These are phyloP conservation scores for Tenthredo notha DNA, from an alignment of 2,888 invertebrate genomes.

Conservation along the genomic window DNA sequence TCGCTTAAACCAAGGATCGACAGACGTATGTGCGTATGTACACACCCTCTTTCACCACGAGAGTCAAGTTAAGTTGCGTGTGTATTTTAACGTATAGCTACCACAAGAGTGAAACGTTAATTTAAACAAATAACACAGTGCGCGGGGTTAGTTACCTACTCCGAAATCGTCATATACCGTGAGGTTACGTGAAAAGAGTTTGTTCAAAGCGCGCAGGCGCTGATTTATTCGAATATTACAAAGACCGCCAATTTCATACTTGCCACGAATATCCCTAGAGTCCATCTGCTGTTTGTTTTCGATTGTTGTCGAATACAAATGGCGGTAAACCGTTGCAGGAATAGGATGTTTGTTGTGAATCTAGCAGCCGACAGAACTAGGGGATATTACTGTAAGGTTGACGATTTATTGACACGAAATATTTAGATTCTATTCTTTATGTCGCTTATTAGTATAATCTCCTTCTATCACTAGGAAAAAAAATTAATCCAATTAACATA, in stretches of 20 bases:
- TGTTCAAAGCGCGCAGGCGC: too few species aligned
- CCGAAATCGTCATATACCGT: background rate
- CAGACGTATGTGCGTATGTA: background rate
- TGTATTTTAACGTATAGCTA: background rate
- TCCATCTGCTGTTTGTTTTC: too few species aligned
- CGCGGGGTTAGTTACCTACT: background rate
- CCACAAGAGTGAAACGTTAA: background rate
- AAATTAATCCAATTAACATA: background rate
- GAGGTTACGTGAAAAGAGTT: too few species aligned
- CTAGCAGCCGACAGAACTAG: too few species aligned
- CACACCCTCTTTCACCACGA: background rate
- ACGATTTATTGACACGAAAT: too few species aligned
- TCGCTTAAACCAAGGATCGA: background rate
- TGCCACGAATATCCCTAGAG: too few species aligned
- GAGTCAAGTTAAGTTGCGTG: background rate
- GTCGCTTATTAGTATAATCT: background rate
- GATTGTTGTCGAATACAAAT: too few species aligned
- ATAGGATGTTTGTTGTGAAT: too few species aligned
- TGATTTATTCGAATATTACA: too few species aligned
- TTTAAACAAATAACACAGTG: conserved; percentile 9
- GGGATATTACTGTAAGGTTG: too few species aligned
- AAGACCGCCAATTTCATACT: too few species aligned
- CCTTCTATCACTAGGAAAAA: background rate
- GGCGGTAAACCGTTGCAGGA: too few species aligned
- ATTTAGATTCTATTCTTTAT: background rate